Base-by-base conservation (phyloP, 2,888 invertebrate species). In the Diaprepes abbreviatus region DNA sequence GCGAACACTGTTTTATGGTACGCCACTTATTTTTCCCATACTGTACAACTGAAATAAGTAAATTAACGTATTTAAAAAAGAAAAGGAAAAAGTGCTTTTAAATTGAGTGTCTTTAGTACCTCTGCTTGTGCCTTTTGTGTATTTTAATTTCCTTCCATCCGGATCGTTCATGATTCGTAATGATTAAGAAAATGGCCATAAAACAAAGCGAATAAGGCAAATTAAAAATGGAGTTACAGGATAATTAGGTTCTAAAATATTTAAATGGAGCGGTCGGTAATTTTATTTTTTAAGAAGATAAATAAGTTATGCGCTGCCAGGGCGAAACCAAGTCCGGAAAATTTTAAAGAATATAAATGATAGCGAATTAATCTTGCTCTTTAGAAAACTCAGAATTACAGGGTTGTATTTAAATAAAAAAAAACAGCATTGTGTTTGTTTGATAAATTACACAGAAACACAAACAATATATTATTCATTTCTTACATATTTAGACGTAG, bases 321-420 rank as follows among this genome's bases (percentile, higher is more conserved):
- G 66, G 40, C 57, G 21, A 65, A 36, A 58, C 50, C 33, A 43
- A 66, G 38, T 28, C 60, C 33, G 52, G 50, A 43, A 59, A 66
- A 66, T 54, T 66, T 60, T 66, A 66, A 66, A 66, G 59, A 66
- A 66, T 66, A 66, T 66, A 66, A 66, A 66, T 66, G 66, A 66
- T 54, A 50, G 19, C 43, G 40, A 54, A 66, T 66, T 66, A 66
- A 31, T 50, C 48, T 50, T 50, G 28, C 48, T 28, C 24, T 50
- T 35, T 50, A 28, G 24, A 43, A 50, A 50, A 50, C 48, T 50
- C 28, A 24, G 1, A 24, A 48, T 28, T 14, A 12, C 48, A 50
- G 28, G 28, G 28, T 9, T 28, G 48, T 50, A 16, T 50, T 50
- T 9, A 9, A 14, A 12, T 3, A 14, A 38, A 16, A 38, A 38